Percentiles rank a stretch among this genome's conserved stretches.
These are phyloP conservation scores for Leptodactylus fallax DNA, from an alignment of 2,797 vertebrate genomes.

Conservation along the genomic window DNA sequence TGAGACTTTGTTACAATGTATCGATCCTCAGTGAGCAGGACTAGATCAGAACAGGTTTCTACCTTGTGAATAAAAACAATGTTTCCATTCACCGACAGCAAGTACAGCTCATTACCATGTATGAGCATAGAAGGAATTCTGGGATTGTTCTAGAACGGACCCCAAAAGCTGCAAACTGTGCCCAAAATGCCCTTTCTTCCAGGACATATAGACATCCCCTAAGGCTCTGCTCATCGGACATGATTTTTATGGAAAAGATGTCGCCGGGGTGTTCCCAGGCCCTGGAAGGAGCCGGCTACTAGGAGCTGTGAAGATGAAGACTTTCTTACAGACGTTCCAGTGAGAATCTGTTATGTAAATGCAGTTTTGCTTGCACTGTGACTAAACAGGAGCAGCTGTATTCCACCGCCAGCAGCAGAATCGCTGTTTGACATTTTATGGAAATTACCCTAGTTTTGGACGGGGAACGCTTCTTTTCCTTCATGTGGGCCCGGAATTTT, in stretches of 20 bases:
- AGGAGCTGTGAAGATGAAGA: slow-evolving; percentile 74
- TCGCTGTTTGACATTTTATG: slow-evolving; percentile 74
- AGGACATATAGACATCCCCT: too few relatives aligned
- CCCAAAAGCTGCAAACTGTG: too few relatives aligned
- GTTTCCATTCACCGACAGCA: neutral
- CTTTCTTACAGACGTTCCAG: slow-evolving; percentile 72
- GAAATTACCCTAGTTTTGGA: slow-evolving; percentile 71
- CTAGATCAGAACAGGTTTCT: neutral
- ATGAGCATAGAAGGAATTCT: too few relatives aligned
- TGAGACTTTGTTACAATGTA: neutral
- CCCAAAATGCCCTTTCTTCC: too few relatives aligned
- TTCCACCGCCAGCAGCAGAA: slow-evolving; percentile 69
- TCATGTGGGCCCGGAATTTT: slow-evolving; percentile 69
- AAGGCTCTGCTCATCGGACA: neutral
- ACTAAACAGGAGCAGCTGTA: slow-evolving; percentile 83
- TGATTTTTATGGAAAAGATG: neutral
- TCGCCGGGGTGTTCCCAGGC: neutral
- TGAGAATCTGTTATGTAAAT: slow-evolving; percentile 73
- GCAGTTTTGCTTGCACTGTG: slow-evolving; percentile 75
- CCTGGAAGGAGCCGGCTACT: slow-evolving; percentile 47
- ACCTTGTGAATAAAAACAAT: neutral
- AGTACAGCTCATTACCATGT: neutral
- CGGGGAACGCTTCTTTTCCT: slow-evolving; percentile 66
- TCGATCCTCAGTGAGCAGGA: neutral
- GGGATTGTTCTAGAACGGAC: too few relatives aligned